Evolutionary conservation across 2,113 vertebrate genomes (phyloP).

Genomic region (Neomonachus schauinslandi): DNA sequence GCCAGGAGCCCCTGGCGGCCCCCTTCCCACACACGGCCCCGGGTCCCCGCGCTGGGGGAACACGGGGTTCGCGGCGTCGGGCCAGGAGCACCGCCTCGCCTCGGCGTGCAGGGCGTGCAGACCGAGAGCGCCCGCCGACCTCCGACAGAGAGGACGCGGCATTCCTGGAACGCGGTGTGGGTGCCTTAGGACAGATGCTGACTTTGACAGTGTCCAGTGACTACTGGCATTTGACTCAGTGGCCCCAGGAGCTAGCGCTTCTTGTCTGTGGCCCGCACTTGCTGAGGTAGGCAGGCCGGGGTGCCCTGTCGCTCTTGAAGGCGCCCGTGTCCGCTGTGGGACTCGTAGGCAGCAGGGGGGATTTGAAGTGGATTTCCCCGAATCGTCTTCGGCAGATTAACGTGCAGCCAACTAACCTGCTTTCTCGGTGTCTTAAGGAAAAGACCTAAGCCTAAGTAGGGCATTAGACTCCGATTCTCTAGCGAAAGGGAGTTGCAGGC

Average conservation of each 20-base stretch:
- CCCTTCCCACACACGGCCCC: background rate
- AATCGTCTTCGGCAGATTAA: background rate
- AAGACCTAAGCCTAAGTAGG: background rate
- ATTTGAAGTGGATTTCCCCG: background rate
- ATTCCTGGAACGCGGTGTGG: background rate
- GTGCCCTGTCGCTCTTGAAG: background rate
- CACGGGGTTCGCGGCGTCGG: background rate
- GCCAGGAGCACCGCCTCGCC: no score
- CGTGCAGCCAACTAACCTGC: background rate
- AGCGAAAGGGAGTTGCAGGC: background rate
- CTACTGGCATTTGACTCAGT: background rate
- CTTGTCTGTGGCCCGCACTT: fast-evolving
- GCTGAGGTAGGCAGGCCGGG: background rate
- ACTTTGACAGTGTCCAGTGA: fast-evolving
- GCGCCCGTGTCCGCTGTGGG: background rate
- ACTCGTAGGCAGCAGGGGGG: background rate
- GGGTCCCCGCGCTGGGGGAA: fast-evolving
- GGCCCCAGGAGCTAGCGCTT: background rate
- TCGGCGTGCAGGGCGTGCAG: no score
- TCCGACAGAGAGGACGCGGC: background rate
- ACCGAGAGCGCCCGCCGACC: background rate
- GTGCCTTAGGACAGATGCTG: background rate
- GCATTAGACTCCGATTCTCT: background rate
- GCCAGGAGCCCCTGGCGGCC: background rate
- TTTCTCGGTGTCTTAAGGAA: background rate